phyloP scores from a whole-genome alignment of 2,113 vertebrate genomes.

The Platycercus adscitus region DNA sequence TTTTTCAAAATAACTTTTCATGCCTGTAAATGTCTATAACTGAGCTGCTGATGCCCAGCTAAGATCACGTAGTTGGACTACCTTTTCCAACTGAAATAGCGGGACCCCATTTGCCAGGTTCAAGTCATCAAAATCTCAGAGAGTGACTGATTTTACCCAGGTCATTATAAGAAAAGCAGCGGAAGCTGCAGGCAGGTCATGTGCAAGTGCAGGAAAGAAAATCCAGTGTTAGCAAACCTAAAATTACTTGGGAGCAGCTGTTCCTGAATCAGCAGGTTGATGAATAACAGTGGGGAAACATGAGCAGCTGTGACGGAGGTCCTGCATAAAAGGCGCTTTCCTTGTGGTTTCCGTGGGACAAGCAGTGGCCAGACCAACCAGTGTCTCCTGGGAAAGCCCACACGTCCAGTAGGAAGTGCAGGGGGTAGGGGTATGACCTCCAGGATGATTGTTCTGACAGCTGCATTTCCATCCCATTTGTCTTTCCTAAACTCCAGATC shows the following conservation, averaged over 20 bases:
- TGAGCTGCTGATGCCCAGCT: neutral
- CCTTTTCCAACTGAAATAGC: neutral
- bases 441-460: neutral
- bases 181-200: neutral
- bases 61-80: neutral
- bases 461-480: neutral
- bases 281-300: neutral
- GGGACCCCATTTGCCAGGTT: neutral
- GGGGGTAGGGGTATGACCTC: neutral
- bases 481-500: neutral
- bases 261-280: neutral
- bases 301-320: neutral
- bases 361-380: neutral
- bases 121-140: neutral
- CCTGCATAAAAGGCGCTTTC: neutral
- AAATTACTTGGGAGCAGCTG: constrained; percentile 6
- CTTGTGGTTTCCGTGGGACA: neutral
- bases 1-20: neutral
- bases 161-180: neutral
- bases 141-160: neutral
- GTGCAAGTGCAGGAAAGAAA: neutral
- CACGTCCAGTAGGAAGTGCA: neutral
- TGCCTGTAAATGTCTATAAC: neutral
- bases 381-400: neutral
- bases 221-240: neutral